Percentiles rank a stretch among this genome's conserved stretches.
phyloP scores from a whole-genome alignment of 2,888 invertebrate genomes.

The Bhutanitis thaidina region DNA sequence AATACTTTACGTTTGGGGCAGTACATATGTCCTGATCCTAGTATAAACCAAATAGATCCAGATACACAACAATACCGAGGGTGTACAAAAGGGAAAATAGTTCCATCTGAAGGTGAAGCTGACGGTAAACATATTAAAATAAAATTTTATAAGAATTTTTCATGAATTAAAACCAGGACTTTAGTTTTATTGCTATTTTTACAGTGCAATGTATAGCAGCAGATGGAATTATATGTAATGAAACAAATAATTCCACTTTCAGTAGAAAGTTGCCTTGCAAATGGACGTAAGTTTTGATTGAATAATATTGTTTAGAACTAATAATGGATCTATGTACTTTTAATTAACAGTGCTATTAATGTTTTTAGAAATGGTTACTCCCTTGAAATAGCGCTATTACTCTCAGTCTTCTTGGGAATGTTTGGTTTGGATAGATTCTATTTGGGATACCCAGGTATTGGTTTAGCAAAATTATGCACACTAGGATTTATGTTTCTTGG shows the following conservation, averaged over 20 bases:
- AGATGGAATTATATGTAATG: conserved; percentile 89
- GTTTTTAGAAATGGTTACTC: conserved; percentile 93
- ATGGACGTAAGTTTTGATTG: conserved; percentile 89
- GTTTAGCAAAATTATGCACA: conserved; percentile 96
- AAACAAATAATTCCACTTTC: conserved; percentile 89
- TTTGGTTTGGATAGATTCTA: conserved; percentile 98
- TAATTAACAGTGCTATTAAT: no score
- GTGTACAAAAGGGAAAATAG: conserved; percentile 81
- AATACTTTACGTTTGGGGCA: conserved; percentile 87
- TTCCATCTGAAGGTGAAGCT: conserved; percentile 86
- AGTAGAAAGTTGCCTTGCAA: conserved; percentile 91
- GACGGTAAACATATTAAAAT: no score
- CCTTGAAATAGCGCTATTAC: conserved; percentile 92
- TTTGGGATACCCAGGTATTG: conserved; percentile 98
- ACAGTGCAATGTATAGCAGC: conserved; percentile 90
- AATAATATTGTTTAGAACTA: no score
- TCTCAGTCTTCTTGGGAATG: conserved; percentile 98
- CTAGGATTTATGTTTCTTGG: conserved; percentile 98
- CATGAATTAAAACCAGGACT: neutral
- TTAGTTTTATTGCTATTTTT: conserved; percentile 1
- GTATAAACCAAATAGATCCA: conserved; percentile 87
- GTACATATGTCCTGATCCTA: conserved; percentile 90
- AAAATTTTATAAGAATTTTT: no score
- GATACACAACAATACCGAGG: conserved; percentile 93
- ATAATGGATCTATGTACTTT: no score